Evolutionary conservation across 2,797 vertebrate genomes (phyloP).

Genomic region (Carapus acus): DNA sequence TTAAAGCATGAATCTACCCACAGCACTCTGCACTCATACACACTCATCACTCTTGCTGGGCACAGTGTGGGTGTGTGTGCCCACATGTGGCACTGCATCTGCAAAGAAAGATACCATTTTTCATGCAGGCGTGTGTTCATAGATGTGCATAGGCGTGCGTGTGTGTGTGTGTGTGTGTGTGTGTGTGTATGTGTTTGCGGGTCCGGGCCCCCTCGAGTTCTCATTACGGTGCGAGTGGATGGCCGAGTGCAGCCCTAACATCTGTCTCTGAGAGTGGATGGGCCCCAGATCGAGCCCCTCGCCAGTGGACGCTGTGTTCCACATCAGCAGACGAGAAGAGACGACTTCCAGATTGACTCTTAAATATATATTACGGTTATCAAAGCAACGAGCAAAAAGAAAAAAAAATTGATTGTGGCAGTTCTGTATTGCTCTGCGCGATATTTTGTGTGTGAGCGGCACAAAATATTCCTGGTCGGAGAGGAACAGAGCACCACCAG

Average conservation of each 20-base stretch:
- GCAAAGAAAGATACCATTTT: neutral
- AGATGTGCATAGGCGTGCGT: slow-evolving; percentile 1
- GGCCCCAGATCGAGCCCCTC: slow-evolving; percentile 33
- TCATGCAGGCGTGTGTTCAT: slow-evolving; percentile 7
- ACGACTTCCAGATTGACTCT: neutral
- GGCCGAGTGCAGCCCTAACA: slow-evolving; percentile 48
- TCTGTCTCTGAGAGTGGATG: slow-evolving; percentile 60
- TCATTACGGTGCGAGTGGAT: slow-evolving; percentile 58
- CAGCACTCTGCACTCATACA: neutral
- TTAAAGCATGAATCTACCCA: slow-evolving; percentile 43
- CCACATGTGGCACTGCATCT: neutral
- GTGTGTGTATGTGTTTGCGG: slow-evolving; percentile 1
- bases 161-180: neutral
- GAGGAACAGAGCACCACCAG: too few species aligned
- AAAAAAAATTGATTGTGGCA: too few species aligned
- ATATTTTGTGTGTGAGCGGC: too few species aligned
- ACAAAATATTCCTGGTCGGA: too few species aligned
- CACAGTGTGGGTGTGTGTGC: neutral
- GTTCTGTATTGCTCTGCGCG: too few species aligned
- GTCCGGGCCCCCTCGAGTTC: slow-evolving; percentile 53
- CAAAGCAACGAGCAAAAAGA: neutral
- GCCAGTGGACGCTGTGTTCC: slow-evolving; percentile 34
- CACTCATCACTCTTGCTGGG: slow-evolving; percentile 6
- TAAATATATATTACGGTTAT: neutral
- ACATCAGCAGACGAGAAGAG: slow-evolving; percentile 14